Evolutionary conservation across 2,113 vertebrate species (phyloP).

Genomic region (Lanius collurio): DNA sequence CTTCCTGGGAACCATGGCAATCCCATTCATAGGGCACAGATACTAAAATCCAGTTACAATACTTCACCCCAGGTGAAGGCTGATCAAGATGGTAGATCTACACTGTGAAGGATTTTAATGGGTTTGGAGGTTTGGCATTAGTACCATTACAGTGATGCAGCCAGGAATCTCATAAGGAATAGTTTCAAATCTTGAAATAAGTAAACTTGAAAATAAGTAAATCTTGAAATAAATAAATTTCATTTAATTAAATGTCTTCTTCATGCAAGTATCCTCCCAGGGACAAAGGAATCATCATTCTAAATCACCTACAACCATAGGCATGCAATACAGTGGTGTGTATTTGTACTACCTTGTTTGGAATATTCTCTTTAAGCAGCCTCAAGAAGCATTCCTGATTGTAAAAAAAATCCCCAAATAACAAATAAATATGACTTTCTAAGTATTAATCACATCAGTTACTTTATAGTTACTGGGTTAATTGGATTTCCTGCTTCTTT

Average conservation of each 20-base stretch:
- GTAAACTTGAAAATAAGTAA: neutral
- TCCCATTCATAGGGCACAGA: neutral
- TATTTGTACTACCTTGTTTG: neutral
- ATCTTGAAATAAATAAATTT: neutral
- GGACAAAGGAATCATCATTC: neutral
- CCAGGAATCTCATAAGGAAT: neutral
- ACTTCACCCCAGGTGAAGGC: neutral
- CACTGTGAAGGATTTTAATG: neutral
- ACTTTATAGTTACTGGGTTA: neutral
- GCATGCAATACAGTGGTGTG: neutral
- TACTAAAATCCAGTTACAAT: neutral
- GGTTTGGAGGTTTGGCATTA: neutral
- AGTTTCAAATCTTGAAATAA: neutral
- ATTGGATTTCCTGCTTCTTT: neutral
- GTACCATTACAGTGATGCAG: neutral
- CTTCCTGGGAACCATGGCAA: neutral
- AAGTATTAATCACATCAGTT: neutral
- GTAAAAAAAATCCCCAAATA: neutral
- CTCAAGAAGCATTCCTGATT: neutral
- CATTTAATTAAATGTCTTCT: neutral
- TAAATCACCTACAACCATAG: neutral
- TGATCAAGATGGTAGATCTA: rapidly evolving
- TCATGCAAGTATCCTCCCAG: neutral
- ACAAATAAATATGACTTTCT: neutral
- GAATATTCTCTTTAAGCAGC: neutral